Conservation (phyloP, 2,113 vertebrate species). For the Taurulus bubalis region DNA sequence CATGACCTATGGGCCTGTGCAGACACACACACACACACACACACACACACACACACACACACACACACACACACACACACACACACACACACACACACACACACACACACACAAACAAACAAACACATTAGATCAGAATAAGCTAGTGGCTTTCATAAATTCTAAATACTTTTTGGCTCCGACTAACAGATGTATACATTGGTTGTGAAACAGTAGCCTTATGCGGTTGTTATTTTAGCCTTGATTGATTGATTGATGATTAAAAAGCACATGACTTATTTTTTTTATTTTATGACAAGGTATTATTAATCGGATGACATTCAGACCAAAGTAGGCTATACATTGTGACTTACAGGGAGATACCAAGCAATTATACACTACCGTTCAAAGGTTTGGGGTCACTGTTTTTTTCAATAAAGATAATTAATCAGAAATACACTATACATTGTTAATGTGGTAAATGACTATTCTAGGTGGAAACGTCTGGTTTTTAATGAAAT, state of each 20-base stretch:
- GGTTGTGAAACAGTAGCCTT: too few relatives aligned
- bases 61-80: slow-evolving; percentile 88
- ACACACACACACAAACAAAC: slow-evolving; percentile 73
- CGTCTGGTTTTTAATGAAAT: too few relatives aligned
- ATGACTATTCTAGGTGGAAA: too few relatives aligned
- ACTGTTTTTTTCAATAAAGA: too few relatives aligned
- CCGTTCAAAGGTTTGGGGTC: too few relatives aligned
- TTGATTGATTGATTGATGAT: background rate
- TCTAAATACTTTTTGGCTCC: background rate
- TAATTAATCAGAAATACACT: too few relatives aligned
- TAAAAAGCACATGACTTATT: background rate
- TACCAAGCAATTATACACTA: background rate
- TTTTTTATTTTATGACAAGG: background rate
- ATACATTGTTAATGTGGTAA: too few relatives aligned
- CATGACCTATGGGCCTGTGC: slow-evolving; percentile 95
- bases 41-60: slow-evolving; percentile 11
- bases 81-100: slow-evolving; percentile 77
- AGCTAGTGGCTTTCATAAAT: background rate
- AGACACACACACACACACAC: background rate
- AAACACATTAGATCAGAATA: background rate
- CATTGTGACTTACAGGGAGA: background rate
- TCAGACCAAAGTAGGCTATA: background rate
- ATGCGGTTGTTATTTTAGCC: background rate
- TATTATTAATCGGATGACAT: background rate
- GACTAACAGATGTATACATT: background rate